Evolutionary conservation across 2,113 vertebrate genomes (phyloP).

Genomic region (Recurvirostra avosetta): DNA sequence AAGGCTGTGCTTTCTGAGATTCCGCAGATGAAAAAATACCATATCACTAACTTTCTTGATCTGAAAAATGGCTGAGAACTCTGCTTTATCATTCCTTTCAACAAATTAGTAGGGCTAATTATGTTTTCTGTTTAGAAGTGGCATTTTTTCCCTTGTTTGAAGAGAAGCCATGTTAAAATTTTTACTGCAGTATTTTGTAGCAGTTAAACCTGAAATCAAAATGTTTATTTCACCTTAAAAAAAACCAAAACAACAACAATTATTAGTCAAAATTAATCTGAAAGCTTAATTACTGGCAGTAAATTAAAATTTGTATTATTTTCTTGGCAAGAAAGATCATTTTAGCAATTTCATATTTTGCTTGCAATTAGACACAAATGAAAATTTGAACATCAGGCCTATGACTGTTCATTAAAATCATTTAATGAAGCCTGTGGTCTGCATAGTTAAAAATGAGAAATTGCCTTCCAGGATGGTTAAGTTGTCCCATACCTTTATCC

Average conservation of each 20-base stretch:
- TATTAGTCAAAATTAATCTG: neutral
- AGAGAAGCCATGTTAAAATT: neutral
- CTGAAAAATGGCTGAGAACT: neutral
- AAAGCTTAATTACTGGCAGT: neutral
- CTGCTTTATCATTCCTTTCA: neutral
- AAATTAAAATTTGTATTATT: neutral
- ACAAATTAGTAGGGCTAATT: neutral
- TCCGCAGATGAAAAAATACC: neutral
- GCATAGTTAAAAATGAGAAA: constrained; percentile 28
- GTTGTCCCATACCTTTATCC: constrained; percentile 14
- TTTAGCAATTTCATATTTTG: neutral
- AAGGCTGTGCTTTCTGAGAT: neutral
- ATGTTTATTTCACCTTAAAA: neutral
- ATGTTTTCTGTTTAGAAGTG: neutral
- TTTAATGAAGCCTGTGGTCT: constrained; percentile 23
- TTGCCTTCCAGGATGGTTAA: neutral
- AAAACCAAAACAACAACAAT: neutral
- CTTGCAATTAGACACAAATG: constrained; percentile 1
- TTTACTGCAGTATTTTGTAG: neutral
- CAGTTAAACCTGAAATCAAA: neutral
- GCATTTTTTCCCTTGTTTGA: neutral
- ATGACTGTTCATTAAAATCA: constrained; percentile 29
- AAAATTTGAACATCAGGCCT: neutral
- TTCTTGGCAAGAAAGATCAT: neutral
- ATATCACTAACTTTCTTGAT: neutral